phyloP scores from a whole-genome alignment of 2,797 vertebrate genomes.

The Halcyon smyrnensis region DNA sequence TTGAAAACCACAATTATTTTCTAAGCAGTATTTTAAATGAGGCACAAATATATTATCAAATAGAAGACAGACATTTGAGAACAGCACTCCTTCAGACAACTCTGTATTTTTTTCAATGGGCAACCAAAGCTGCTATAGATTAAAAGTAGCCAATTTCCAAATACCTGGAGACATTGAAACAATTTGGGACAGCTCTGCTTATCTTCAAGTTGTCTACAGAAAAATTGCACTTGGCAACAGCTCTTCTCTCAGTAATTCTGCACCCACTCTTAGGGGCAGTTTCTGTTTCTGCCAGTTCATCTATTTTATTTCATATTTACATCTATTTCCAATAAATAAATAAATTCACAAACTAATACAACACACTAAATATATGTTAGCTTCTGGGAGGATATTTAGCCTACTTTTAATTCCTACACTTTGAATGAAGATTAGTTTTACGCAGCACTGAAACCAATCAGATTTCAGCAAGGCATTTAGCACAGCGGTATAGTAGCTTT shows the following conservation, averaged over 20 bases:
- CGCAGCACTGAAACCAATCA: not conserved
- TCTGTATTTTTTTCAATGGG: not conserved
- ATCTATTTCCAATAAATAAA: not conserved
- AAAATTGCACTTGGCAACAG: not conserved
- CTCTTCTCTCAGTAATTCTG: slow-evolving; percentile 3
- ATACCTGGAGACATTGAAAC: not conserved
- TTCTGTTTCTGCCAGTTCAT: not conserved
- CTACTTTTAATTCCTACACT: not conserved
- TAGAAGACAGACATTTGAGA: not conserved
- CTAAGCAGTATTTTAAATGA: not conserved
- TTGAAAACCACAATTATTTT: not conserved
- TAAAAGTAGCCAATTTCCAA: not conserved
- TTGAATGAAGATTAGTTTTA: not conserved
- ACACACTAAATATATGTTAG: not conserved
- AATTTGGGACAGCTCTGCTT: not conserved
- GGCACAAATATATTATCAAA: not conserved
- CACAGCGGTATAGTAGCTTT: not conserved
- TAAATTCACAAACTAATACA: not conserved
- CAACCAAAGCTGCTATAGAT: not conserved
- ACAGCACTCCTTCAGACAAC: not conserved
- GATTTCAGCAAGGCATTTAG: not conserved
- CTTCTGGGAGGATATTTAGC: not conserved
- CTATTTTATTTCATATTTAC: slow-evolving; percentile 24
- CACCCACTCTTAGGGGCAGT: slow-evolving; percentile 6
- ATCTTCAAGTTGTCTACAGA: not conserved